These are phyloP conservation scores for Mugil cephalus DNA, from an alignment of 2,113 vertebrate genomes.

Conservation along the genomic window DNA sequence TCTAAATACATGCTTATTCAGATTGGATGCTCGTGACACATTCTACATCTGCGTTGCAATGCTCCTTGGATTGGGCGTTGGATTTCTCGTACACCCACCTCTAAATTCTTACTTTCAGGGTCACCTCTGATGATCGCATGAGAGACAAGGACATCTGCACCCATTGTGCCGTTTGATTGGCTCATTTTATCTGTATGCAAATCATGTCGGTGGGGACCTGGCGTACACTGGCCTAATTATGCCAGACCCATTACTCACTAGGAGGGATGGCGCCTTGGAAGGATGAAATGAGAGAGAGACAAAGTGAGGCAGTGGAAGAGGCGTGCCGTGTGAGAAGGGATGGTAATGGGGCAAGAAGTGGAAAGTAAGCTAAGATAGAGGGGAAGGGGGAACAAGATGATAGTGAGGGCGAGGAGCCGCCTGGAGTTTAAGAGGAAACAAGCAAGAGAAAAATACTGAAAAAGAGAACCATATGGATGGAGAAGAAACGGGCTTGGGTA, in stretches of 20 bases:
- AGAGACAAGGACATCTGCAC: constrained; percentile 71
- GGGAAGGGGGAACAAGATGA: constrained; percentile 35
- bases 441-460: constrained; percentile 30
- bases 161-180: constrained; percentile 62
- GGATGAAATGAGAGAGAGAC: constrained; percentile 37
- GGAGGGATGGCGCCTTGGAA: constrained; percentile 46
- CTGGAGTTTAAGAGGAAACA: constrained; percentile 39
- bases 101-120: constrained; percentile 63
- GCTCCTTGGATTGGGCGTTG: constrained; percentile 20
- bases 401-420: constrained; percentile 32
- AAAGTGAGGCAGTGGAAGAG: constrained; percentile 21
- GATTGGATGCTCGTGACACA: background rate
- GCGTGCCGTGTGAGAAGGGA: background rate
- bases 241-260: constrained; percentile 71
- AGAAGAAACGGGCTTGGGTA: constrained; percentile 52
- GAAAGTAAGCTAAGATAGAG: constrained; percentile 37
- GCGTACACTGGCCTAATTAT: constrained; percentile 73
- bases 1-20: background rate
- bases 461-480: constrained; percentile 67
- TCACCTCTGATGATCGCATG: constrained; percentile 75
- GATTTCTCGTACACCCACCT: constrained; percentile 32
- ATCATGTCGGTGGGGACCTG: constrained; percentile 59
- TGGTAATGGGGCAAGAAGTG: constrained; percentile 24
- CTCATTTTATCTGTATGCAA: constrained; percentile 70
- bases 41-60: constrained; percentile 9